Evolutionary conservation across 2,797 vertebrate species (phyloP).

Genomic region (Gymnopithys bicolor): DNA sequence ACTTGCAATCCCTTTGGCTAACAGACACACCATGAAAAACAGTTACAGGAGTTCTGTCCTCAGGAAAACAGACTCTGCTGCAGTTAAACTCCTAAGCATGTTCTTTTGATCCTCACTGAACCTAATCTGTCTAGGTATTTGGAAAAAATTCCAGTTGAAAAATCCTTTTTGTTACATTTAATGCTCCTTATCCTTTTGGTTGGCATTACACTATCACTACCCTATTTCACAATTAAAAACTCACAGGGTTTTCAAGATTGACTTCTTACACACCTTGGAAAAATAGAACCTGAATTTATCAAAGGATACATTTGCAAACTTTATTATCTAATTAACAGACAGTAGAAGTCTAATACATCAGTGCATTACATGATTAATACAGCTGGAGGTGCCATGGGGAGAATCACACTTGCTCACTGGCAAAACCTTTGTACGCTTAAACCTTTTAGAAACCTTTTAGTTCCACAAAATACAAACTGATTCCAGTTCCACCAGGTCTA

Average conservation of each 20-base stretch:
- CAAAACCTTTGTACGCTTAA: neutral
- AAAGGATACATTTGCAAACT: neutral
- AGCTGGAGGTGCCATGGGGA: neutral
- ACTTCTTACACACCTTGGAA: neutral
- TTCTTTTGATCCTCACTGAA: neutral
- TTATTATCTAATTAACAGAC: neutral
- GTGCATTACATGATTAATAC: neutral
- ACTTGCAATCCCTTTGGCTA: neutral
- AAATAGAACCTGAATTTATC: neutral
- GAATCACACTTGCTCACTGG: neutral
- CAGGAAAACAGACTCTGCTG: neutral
- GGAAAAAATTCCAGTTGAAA: neutral
- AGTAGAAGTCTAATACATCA: neutral
- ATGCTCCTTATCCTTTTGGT: neutral
- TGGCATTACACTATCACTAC: neutral
- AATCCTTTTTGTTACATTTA: slow-evolving; percentile 7
- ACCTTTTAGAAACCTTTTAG: neutral
- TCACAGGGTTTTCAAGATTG: neutral
- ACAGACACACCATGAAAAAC: neutral
- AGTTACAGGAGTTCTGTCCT: neutral
- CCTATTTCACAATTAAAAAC: neutral
- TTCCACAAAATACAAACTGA: neutral
- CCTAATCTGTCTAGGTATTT: neutral
- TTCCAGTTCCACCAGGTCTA: neutral
- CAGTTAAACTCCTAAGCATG: neutral